Conservation (phyloP, 2,888 invertebrate species). For the Abrostola tripartita region DNA sequence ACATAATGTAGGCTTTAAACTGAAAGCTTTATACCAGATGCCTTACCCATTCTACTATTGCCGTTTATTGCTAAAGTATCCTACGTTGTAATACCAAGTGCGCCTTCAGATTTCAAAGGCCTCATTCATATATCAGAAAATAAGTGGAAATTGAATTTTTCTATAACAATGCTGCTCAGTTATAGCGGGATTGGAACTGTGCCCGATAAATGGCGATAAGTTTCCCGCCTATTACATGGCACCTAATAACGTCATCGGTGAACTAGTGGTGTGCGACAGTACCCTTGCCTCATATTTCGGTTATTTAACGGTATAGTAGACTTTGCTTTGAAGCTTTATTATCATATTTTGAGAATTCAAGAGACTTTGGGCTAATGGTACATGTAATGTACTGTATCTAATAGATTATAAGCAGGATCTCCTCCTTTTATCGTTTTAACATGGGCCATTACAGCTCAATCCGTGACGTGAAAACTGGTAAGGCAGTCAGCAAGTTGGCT, state of each 20-base stretch:
- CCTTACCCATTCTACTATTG: background rate
- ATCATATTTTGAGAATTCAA: too few relatives aligned
- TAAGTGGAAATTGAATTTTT: slow-evolving; percentile 44
- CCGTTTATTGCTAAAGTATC: background rate
- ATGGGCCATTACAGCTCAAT: too few relatives aligned
- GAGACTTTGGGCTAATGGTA: too few relatives aligned
- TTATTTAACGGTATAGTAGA: slow-evolving; percentile 1
- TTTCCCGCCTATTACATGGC: slow-evolving; percentile 48
- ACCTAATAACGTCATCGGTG: slow-evolving; percentile 52
- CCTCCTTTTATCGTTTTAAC: too few relatives aligned
- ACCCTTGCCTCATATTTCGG: slow-evolving; percentile 33
- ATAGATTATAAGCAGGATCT: too few relatives aligned
- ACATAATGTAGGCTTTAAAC: too few relatives aligned
- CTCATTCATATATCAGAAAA: slow-evolving; percentile 6
- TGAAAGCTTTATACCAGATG: too few relatives aligned
- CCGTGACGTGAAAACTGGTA: too few relatives aligned
- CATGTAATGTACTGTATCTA: too few relatives aligned
- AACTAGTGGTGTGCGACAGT: slow-evolving; percentile 45
- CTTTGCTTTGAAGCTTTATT: background rate
- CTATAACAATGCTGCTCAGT: slow-evolving; percentile 47
- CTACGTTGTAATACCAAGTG: background rate
- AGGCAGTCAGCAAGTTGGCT: too few relatives aligned
- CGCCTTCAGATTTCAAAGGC: background rate
- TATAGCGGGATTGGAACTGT: slow-evolving; percentile 53
- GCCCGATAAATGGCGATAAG: slow-evolving; percentile 53